phyloP scores from a whole-genome alignment of 2,888 invertebrate genomes.

The Drepanosiphum platanoidis region DNA sequence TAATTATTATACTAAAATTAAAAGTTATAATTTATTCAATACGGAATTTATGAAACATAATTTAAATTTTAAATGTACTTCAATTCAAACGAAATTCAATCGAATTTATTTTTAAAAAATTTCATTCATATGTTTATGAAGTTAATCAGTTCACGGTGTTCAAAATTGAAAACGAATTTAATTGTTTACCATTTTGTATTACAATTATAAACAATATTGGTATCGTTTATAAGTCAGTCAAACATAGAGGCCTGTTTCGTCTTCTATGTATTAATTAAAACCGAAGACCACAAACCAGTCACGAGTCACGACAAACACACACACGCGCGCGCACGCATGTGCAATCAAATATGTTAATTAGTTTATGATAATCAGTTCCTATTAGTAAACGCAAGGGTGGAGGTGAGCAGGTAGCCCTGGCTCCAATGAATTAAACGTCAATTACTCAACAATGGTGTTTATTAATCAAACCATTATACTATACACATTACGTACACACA shows the following conservation, averaged over 20 bases:
- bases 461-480: constrained; percentile 31
- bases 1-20: too few relatives aligned
- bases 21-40: too few relatives aligned
- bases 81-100: too few relatives aligned
- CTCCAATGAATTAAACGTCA: constrained; percentile 48
- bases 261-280: constrained; percentile 10
- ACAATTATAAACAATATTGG: background rate
- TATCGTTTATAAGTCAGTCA: background rate
- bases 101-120: too few relatives aligned
- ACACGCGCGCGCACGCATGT: background rate
- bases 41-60: too few relatives aligned
- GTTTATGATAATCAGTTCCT: constrained; percentile 53
- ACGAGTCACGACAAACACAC: background rate
- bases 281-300: constrained; percentile 30
- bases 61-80: too few relatives aligned
- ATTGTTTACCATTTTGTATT: too few relatives aligned
- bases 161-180: too few relatives aligned
- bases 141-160: too few relatives aligned
- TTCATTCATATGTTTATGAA: too few relatives aligned
- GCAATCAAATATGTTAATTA: constrained; percentile 58
- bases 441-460: constrained; percentile 10
- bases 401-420: background rate
- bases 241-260: background rate
- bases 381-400: background rate
- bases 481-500: constrained; percentile 6